These are phyloP conservation scores for Blastobasis lacticolella DNA, from an alignment of 2,888 invertebrate genomes.

Conservation along the genomic window DNA sequence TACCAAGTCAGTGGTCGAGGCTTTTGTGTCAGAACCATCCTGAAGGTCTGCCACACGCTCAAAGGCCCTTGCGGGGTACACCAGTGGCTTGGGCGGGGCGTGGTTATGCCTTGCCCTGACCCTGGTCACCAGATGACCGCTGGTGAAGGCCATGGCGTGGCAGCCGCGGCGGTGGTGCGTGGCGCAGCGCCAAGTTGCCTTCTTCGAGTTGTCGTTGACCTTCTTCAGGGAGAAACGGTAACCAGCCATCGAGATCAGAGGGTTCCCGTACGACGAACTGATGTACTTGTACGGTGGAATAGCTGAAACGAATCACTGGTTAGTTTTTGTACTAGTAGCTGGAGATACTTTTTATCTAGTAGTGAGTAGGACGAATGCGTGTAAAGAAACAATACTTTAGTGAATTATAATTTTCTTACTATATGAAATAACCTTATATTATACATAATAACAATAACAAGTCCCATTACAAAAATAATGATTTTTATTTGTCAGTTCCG, in stretches of 20 bases:
- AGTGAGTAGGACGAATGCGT: background rate
- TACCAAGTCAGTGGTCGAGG: too few species aligned
- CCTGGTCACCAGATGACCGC: too few species aligned
- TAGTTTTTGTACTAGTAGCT: background rate
- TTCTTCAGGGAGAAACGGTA: slow-evolving; percentile 15
- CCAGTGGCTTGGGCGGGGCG: too few species aligned
- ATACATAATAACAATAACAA: too few species aligned
- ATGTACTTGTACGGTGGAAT: background rate
- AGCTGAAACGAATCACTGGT: background rate
- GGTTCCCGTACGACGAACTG: slow-evolving; percentile 7
- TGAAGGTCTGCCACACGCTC: too few species aligned
- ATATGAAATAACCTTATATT: too few species aligned
- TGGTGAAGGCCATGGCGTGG: background rate
- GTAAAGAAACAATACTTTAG: background rate
- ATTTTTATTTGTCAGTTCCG: too few species aligned
- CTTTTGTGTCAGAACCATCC: too few species aligned
- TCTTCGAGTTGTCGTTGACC: background rate
- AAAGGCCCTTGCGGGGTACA: too few species aligned
- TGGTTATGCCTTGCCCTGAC: too few species aligned
- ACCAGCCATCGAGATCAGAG: slow-evolving; percentile 3
- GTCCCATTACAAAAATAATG: too few species aligned
- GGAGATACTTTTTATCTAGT: background rate
- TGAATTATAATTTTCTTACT: too few species aligned
- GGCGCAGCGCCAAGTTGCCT: slow-evolving; percentile 20
- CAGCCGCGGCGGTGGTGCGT: slow-evolving; percentile 18